A percentile compares a stretch with the other conserved stretches of the same genome.
Evolutionary conservation across 2,113 vertebrate genomes (phyloP).

Genomic region (Empidonax traillii): DNA sequence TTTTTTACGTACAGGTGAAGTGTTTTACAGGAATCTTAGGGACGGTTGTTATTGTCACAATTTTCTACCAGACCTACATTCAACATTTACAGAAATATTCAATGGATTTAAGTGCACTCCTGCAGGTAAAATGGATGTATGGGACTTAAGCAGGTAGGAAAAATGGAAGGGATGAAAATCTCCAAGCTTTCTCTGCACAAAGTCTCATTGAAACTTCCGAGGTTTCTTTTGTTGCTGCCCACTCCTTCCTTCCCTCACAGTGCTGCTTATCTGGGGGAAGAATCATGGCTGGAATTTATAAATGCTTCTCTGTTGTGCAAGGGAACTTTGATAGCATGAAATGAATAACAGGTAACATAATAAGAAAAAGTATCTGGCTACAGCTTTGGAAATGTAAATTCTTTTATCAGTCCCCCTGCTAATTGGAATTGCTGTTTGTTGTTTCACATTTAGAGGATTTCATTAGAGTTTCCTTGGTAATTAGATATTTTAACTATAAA

Average conservation of each 20-base stretch:
- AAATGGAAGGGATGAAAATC: background rate
- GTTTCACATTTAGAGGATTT: conserved; percentile 56
- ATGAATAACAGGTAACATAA: conserved; percentile 62
- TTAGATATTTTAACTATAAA: conserved; percentile 65
- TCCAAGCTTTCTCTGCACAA: background rate
- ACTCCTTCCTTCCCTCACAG: background rate
- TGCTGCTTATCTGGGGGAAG: conserved; percentile 24
- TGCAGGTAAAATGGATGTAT: background rate
- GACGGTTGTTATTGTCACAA: background rate
- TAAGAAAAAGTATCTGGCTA: conserved; percentile 52
- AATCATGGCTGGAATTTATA: conserved; percentile 49
- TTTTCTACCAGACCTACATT: background rate
- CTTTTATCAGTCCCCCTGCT: conserved; percentile 58
- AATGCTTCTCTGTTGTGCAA: conserved; percentile 48
- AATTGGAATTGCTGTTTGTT: conserved; percentile 68
- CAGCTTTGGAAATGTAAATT: conserved; percentile 64
- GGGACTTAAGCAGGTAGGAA: background rate
- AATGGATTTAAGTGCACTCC: background rate
- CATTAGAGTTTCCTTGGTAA: conserved; percentile 63
- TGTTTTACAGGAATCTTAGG: background rate
- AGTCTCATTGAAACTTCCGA: background rate
- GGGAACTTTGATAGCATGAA: conserved; percentile 46
- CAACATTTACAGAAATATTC: background rate
- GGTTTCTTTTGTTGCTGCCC: background rate
- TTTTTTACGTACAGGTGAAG: background rate